These are phyloP conservation scores for Ochotona curzoniae DNA, from an alignment of 2,113 vertebrate species.

Conservation along the genomic window DNA sequence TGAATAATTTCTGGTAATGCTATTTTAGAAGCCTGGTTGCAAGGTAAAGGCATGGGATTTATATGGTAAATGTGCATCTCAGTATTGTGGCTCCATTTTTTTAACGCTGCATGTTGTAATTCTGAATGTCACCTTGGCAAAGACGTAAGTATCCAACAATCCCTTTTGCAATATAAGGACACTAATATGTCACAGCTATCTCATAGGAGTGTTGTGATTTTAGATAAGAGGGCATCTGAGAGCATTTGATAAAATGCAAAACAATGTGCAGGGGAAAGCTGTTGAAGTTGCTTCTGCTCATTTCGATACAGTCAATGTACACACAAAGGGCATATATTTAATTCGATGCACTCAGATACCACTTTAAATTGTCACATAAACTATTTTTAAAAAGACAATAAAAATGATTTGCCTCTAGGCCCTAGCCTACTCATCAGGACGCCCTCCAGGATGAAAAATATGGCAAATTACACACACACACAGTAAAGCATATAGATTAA, in stretches of 20 bases:
- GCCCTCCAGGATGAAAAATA: conserved; percentile 41
- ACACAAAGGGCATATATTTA: neutral
- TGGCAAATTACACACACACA: conserved; percentile 25
- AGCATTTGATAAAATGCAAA: neutral
- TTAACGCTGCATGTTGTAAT: neutral
- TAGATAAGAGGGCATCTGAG: neutral
- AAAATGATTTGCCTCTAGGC: conserved; percentile 75
- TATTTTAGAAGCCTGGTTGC: neutral
- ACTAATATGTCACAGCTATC: neutral
- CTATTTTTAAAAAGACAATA: conserved; percentile 44
- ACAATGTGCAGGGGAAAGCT: neutral
- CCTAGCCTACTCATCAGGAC: conserved; percentile 55
- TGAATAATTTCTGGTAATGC: neutral
- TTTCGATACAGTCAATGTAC: neutral
- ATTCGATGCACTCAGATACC: neutral
- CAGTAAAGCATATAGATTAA: neutral
- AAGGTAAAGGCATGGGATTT: neutral
- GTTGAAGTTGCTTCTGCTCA: neutral
- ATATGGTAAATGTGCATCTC: conserved; percentile 1
- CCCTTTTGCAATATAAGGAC: neutral
- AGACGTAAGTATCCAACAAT: neutral
- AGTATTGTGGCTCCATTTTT: neutral
- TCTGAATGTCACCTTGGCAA: neutral
- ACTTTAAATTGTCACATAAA: conserved; percentile 6
- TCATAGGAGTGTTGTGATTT: neutral